phyloP scores from a whole-genome alignment of 2,113 vertebrate genomes.

The Cephalopterus ornatus region DNA sequence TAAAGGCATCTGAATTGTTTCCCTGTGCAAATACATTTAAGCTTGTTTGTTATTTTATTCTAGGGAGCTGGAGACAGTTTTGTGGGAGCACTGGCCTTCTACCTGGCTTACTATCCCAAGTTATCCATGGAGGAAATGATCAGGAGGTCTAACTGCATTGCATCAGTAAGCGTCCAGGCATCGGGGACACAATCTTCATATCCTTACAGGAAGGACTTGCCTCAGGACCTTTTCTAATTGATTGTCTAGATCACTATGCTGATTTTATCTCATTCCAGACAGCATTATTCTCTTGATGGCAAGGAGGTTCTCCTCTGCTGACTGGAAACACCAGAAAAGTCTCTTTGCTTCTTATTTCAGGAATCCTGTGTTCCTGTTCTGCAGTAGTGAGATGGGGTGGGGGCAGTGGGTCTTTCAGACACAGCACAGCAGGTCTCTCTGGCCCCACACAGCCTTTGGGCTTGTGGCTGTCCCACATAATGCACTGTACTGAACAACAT shows the following conservation, averaged over 20 bases:
- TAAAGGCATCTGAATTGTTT: not conserved
- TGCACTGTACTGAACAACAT: rapidly evolving
- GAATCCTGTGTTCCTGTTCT: not conserved
- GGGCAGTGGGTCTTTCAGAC: not conserved
- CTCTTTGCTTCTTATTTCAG: not conserved
- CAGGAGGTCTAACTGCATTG: constrained; percentile 84
- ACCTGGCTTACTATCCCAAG: constrained; percentile 84
- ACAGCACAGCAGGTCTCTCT: not conserved
- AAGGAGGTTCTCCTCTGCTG: not conserved
- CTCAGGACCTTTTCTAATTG: constrained; percentile 79
- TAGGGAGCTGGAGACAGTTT: constrained; percentile 98
- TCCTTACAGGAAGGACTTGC: constrained; percentile 83
- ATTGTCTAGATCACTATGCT: not conserved
- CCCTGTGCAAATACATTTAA: not conserved
- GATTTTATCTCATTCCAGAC: constrained; percentile 33
- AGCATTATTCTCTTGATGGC: not conserved
- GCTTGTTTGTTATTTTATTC: constrained; percentile 53
- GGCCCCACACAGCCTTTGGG: not conserved
- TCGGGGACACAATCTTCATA: constrained; percentile 89
- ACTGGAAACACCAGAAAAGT: not conserved
- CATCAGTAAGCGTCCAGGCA: constrained; percentile 83
- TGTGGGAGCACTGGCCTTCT: constrained; percentile 91
- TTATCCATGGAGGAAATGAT: constrained; percentile 89
- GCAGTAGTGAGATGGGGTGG: not conserved
- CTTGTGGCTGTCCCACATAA: not conserved